Percentiles rank a stretch among this genome's conserved stretches.
Conservation (phyloP, 1,140 invertebrate species). For the Rhopalosiphum padi region DNA sequence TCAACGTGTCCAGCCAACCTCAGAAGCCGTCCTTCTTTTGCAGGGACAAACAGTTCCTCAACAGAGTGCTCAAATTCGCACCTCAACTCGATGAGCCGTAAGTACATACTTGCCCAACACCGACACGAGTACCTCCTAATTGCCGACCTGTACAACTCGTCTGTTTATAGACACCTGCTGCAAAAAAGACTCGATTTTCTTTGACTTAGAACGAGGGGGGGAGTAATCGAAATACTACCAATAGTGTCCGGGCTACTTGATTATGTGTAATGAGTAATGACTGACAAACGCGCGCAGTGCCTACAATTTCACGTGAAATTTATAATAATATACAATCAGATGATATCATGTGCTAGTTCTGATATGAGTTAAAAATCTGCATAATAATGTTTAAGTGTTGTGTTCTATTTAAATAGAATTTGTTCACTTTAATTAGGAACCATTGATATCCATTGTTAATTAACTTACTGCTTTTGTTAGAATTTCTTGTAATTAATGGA, state of each 20-base stretch:
- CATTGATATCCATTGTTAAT: not conserved
- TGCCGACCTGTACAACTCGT: not conserved
- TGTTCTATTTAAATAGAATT: not conserved
- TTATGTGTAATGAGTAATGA: too few species aligned
- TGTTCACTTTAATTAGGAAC: not conserved
- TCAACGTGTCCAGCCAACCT: constrained; percentile 82
- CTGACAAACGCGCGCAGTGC: too few species aligned
- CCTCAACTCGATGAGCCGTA: constrained; percentile 80
- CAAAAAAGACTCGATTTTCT: not conserved
- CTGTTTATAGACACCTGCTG: not conserved
- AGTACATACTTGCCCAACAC: constrained; percentile 65
- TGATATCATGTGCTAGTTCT: not conserved
- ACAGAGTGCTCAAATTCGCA: constrained; percentile 77
- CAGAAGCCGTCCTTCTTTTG: constrained; percentile 77
- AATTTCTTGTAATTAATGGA: not conserved
- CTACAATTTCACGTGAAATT: too few species aligned
- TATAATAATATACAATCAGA: too few species aligned
- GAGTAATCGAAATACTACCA: not conserved
- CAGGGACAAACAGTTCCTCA: constrained; percentile 76
- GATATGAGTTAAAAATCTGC: not conserved
- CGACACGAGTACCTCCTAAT: not conserved
- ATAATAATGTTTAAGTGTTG: not conserved
- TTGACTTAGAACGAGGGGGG: not conserved
- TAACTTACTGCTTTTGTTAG: not conserved
- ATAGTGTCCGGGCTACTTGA: too few species aligned